phyloP scores from a whole-genome alignment of 2,888 invertebrate species.

The Brachycybe producta region DNA sequence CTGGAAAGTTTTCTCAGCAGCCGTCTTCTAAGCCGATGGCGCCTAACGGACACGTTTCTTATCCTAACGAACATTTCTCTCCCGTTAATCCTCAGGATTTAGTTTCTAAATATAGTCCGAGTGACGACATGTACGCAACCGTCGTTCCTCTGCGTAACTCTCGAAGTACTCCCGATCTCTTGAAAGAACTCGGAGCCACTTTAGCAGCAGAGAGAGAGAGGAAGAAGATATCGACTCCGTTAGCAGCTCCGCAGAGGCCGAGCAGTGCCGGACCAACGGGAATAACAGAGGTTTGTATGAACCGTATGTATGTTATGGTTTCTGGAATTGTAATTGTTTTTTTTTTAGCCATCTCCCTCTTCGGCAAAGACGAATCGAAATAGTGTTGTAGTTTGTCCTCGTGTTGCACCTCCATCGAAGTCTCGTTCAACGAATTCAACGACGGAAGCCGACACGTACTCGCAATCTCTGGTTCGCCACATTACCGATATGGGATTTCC shows the following conservation, averaged over 20 bases:
- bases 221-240: background rate
- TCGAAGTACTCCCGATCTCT: constrained; percentile 19
- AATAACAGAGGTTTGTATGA: constrained; percentile 21
- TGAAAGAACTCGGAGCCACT: constrained; percentile 16
- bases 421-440: background rate
- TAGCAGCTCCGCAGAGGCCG: background rate
- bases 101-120: too few species aligned
- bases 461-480: constrained; percentile 54
- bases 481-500: constrained; percentile 83
- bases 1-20: too few species aligned
- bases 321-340: too few species aligned
- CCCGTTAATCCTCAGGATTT: too few species aligned
- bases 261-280: constrained; percentile 7
- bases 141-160: constrained; percentile 8
- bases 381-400: background rate
- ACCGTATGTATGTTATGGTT: constrained; percentile 19
- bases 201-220: constrained; percentile 10
- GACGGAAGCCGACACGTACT: constrained; percentile 38
- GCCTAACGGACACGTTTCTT: too few species aligned
- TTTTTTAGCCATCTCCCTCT: too few species aligned
- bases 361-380: background rate
- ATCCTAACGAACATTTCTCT: too few species aligned
- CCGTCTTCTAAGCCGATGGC: too few species aligned
- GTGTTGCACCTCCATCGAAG: too few species aligned
- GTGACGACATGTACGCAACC: constrained; percentile 8